Conservation (phyloP, 1,140 invertebrate genomes). For the Galleria mellonella region DNA sequence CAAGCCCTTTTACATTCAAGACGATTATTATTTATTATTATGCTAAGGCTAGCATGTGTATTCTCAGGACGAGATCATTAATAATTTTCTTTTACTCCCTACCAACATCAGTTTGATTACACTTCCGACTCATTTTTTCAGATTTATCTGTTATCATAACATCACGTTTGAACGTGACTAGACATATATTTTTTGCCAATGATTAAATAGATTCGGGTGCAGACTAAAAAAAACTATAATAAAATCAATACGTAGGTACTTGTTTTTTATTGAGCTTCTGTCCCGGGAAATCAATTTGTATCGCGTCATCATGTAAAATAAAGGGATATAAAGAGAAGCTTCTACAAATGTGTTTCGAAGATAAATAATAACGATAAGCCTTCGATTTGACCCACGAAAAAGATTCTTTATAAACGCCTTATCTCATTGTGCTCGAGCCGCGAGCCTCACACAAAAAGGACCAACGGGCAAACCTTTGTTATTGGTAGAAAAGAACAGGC, state of each 20-base stretch:
- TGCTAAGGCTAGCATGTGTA: no score
- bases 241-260: slow-evolving; percentile 7
- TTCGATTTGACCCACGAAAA: slow-evolving; percentile 30
- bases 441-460: slow-evolving; percentile 22
- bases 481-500: slow-evolving; percentile 19
- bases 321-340: slow-evolving; percentile 27
- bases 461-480: slow-evolving; percentile 26
- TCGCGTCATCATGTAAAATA: slow-evolving; percentile 31
- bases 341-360: slow-evolving; percentile 32
- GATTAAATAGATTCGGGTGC: no score
- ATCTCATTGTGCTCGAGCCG: slow-evolving; percentile 24
- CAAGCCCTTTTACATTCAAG: no score
- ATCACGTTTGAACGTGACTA: no score
- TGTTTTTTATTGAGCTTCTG: slow-evolving; percentile 4
- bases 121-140: no score
- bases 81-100: no score
- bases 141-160: no score
- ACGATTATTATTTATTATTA: no score
- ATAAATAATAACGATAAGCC: slow-evolving; percentile 45
- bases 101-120: no score
- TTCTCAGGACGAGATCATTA: no score
- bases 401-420: slow-evolving; percentile 33
- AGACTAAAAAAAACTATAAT: no score
- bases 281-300: slow-evolving; percentile 34
- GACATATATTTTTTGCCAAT: no score